These are phyloP conservation scores for Percopsis omiscomaycus DNA, from an alignment of 2,797 vertebrate species.

Conservation along the genomic window DNA sequence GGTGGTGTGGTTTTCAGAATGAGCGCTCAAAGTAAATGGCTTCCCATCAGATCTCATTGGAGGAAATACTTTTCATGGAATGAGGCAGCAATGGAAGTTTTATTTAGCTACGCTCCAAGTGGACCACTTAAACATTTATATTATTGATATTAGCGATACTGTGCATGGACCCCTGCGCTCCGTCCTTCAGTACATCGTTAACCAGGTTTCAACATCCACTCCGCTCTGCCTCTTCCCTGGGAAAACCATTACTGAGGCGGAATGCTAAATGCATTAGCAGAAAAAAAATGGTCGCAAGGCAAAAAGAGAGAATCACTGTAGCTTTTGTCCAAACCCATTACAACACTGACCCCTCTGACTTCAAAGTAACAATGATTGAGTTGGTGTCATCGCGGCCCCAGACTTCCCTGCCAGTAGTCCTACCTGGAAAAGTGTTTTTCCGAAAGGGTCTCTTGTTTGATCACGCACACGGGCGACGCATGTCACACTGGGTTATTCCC, in stretches of 20 bases:
- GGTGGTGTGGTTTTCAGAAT: constrained; percentile 60
- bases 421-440: constrained; percentile 79
- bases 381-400: constrained; percentile 72
- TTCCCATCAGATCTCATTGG: constrained; percentile 63
- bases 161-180: constrained; percentile 61
- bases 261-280: constrained; percentile 79
- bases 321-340: constrained; percentile 75
- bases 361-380: constrained; percentile 78
- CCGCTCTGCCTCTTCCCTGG: constrained; percentile 65
- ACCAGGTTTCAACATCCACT: constrained; percentile 71
- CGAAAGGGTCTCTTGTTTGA: constrained; percentile 72
- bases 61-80: constrained; percentile 63
- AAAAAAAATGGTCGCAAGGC: constrained; percentile 55
- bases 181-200: constrained; percentile 71
- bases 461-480: constrained; percentile 73
- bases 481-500: constrained; percentile 84
- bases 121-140: constrained; percentile 76
- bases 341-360: constrained; percentile 75
- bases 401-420: constrained; percentile 72
- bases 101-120: constrained; percentile 72
- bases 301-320: constrained; percentile 68
- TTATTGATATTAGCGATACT: constrained; percentile 77
- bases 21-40: constrained; percentile 63
- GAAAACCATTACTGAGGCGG: constrained; percentile 72
- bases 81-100: constrained; percentile 70